These are phyloP conservation scores for Microcaecilia unicolor DNA, from an alignment of 2,797 vertebrate species.

Conservation along the genomic window DNA sequence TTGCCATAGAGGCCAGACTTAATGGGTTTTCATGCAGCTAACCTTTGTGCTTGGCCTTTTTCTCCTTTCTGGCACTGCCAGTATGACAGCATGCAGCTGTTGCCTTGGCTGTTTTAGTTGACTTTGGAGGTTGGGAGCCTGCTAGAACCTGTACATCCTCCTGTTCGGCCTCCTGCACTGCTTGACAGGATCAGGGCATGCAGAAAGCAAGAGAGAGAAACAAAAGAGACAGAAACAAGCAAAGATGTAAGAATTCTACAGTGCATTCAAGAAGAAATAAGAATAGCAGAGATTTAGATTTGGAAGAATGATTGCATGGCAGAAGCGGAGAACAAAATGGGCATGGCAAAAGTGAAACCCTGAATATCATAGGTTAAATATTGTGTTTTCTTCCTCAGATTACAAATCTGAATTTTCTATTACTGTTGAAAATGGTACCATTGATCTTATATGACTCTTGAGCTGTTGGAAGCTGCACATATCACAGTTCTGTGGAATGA, in stretches of 20 bases:
- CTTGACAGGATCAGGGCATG: conserved; percentile 31
- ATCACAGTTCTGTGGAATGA: too few relatives aligned
- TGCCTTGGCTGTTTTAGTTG: conserved; percentile 82
- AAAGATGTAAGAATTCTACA: conserved; percentile 11
- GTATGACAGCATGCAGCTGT: conserved; percentile 74
- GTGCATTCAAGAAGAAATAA: conserved; percentile 18
- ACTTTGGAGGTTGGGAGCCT: conserved; percentile 72
- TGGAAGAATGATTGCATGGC: conserved; percentile 2
- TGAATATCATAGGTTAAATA: too few relatives aligned
- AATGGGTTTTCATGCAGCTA: conserved; percentile 62
- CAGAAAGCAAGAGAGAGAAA: conserved; percentile 16
- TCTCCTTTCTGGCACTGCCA: conserved; percentile 84
- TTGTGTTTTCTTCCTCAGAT: background rate
- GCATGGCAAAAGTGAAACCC: conserved; percentile 10
- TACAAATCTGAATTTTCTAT: background rate
- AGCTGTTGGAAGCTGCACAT: conserved; percentile 2
- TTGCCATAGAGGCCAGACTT: too few relatives aligned
- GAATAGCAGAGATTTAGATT: conserved; percentile 2
- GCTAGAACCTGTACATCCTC: conserved; percentile 73
- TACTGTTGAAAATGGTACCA: conserved; percentile 6
- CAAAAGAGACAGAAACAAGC: conserved; percentile 4
- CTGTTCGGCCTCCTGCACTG: conserved; percentile 89
- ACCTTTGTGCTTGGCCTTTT: conserved; percentile 95
- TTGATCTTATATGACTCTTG: background rate
- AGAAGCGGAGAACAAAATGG: conserved; percentile 5